Evolutionary conservation across 2,797 vertebrate genomes (phyloP), one percentile per base, ranked within the genome.

Genomic region (Pelochelys cantorii): DNA sequence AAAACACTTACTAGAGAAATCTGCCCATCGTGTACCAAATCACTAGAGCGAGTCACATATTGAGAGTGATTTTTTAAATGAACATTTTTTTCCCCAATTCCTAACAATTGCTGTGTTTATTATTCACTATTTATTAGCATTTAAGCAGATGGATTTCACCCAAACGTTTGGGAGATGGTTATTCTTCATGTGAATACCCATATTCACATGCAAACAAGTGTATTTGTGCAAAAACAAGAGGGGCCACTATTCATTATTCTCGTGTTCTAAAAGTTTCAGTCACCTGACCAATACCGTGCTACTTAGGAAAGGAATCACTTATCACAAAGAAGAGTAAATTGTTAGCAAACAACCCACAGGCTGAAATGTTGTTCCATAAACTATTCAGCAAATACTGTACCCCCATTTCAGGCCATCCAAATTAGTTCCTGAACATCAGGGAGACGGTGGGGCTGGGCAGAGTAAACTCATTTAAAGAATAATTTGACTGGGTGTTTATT

Each of bases 301-400:
- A 74, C 86, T 94, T 85, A 84, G 91, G 52, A 93, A 87, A 94
- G 60, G 85, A 95, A 95, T 95, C 90, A 77, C 84, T 94, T 62
- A 75, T 65, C 80, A 91, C 94, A 95, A 95, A 96, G 91, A 93
- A 90, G 83, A 94, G 59, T 71, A 85, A 95, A 87, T 93, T 22
- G 68, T 71, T 37, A 77, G 74, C 74, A 77, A 77, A 77, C 74
- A 95, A 84, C 79, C 90, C 68, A 71, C 34, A 37, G 68, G 68
- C 34, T 71, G n/a, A 71, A 11, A 34, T 71, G 34, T 37, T 71
- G 68, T 71, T 71, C n/a, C 68, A 37, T 71, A 22, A 34, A 71
- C n/a, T 71, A 71, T 71, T 71, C 68, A 22, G 9, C 34, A 71
- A 71, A 37, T 37, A 71, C n/a, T 37, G 65, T 20, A 68, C 20